phyloP scores from a whole-genome alignment of 2,888 invertebrate genomes.

The Chydorus sphaericus region DNA sequence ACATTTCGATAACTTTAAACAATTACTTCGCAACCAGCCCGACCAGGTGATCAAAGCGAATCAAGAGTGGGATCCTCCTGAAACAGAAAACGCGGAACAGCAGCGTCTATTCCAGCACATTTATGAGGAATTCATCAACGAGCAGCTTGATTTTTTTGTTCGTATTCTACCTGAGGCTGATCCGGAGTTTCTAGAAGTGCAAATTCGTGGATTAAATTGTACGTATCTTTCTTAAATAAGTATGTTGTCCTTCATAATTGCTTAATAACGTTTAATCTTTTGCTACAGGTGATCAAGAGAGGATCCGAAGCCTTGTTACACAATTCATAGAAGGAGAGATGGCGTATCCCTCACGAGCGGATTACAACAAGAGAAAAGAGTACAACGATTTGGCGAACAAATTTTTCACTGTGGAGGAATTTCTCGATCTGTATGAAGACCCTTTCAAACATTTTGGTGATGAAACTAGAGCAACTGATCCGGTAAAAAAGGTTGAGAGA shows the following conservation, averaged over 20 bases:
- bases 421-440: constrained; percentile 15
- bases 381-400: constrained; percentile 6
- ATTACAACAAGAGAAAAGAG: constrained; percentile 13
- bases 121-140: neutral
- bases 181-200: constrained; percentile 3
- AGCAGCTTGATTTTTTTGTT: neutral
- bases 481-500: no score
- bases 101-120: neutral
- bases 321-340: constrained; percentile 5
- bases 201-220: neutral
- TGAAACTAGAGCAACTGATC: neutral
- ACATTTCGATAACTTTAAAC: neutral
- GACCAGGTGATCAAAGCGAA: neutral
- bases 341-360: constrained; percentile 5
- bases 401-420: constrained; percentile 13
- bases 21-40: neutral
- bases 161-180: neutral
- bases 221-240: neutral
- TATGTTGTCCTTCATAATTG: neutral
- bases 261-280: neutral
- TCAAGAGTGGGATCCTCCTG: neutral
- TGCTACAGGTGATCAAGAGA: neutral
- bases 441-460: constrained; percentile 13
- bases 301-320: neutral
- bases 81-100: neutral